Conservation (phyloP, 1,140 invertebrate species). For the Sarcophaga bullata region DNA sequence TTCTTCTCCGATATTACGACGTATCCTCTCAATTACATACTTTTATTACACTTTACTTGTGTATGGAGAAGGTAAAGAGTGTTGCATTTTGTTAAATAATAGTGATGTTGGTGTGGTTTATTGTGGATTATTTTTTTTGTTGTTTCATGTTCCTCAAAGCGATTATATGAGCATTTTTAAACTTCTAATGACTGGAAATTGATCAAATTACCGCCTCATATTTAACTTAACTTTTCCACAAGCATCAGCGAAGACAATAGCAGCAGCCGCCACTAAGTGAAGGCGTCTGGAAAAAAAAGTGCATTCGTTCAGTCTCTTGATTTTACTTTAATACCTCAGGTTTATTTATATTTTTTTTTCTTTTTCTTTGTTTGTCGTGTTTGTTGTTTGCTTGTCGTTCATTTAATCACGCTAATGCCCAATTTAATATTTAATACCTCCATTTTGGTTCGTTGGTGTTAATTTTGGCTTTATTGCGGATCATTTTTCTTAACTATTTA, state of each 20-base stretch:
- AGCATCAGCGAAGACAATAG: background rate
- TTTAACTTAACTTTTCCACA: background rate
- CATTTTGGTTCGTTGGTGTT: conserved; percentile 15
- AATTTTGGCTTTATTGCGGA: conserved; percentile 18
- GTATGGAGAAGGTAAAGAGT: too few species aligned
- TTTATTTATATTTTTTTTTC: too few species aligned
- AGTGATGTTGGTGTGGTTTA: background rate
- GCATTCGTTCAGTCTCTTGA: background rate
- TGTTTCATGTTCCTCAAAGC: background rate
- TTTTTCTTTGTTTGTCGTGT: background rate
- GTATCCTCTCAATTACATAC: too few species aligned
- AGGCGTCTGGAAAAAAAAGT: background rate
- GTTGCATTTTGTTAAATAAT: too few species aligned
- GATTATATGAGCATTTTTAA: background rate
- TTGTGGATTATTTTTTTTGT: background rate
- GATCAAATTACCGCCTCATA: conserved; percentile 14
- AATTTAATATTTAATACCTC: conserved; percentile 15
- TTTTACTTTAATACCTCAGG: too few species aligned
- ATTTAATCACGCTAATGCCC: conserved; percentile 15
- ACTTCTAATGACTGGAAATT: background rate
- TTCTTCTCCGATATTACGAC: too few species aligned
- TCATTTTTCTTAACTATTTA: background rate
- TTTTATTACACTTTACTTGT: too few species aligned
- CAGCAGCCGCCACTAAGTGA: background rate
- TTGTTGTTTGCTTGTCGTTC: background rate